A percentile compares a stretch with the other conserved stretches of the same genome.
These are phyloP conservation scores for Gari tellinella DNA, from an alignment of 2,888 invertebrate genomes.

Conservation along the genomic window DNA sequence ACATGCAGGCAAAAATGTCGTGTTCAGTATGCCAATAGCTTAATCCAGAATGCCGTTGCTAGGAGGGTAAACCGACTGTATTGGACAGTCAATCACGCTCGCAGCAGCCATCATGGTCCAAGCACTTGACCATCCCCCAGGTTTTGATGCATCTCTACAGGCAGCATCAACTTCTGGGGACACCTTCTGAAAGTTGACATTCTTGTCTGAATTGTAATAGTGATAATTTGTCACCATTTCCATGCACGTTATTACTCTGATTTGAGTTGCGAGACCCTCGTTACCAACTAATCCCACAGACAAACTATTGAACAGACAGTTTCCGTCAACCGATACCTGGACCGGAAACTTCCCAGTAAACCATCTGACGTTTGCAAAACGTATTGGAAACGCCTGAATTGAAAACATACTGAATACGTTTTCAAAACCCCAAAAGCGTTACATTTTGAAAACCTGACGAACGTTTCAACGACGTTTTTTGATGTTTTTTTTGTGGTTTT, in stretches of 20 bases:
- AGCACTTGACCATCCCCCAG: background rate
- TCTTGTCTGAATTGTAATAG: background rate
- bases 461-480: too few relatives aligned
- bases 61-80: conserved; percentile 4
- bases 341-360: too few relatives aligned
- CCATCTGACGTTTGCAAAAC: too few relatives aligned
- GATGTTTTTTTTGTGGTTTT: too few relatives aligned
- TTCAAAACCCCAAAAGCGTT: too few relatives aligned
- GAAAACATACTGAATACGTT: too few relatives aligned
- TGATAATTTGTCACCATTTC: background rate
- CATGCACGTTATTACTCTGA: too few relatives aligned
- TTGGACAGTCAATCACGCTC: background rate
- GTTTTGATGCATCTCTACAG: background rate
- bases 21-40: conserved; percentile 1
- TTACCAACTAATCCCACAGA: conserved; percentile 3
- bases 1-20: too few relatives aligned
- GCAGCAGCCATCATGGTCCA: conserved; percentile 9
- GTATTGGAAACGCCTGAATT: too few relatives aligned
- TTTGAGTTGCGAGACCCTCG: background rate
- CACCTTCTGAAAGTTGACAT: background rate
- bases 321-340: conserved; percentile 6
- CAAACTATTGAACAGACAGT: conserved; percentile 7
- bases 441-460: too few relatives aligned
- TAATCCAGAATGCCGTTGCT: conserved; percentile 7
- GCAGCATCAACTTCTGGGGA: background rate